Conservation (phyloP, 1,140 invertebrate species). For the Trichomalopsis sarcophagae region DNA sequence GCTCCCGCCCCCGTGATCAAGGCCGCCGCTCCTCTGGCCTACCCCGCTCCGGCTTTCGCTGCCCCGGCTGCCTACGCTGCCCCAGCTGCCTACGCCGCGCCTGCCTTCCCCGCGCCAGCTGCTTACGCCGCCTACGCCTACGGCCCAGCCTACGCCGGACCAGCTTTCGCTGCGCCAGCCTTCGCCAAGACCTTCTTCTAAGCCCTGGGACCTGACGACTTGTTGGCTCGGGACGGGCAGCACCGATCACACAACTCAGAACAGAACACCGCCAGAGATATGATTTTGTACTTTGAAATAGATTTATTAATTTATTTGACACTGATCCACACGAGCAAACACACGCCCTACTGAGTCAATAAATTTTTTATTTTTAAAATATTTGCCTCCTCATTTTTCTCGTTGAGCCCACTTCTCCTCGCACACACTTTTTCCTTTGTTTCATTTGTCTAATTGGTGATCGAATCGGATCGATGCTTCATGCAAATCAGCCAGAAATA, state of each 20-base stretch:
- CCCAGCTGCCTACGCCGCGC: slow-evolving; percentile 37
- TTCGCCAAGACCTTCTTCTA: slow-evolving; percentile 46
- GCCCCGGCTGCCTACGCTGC: slow-evolving; percentile 39
- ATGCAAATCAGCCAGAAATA: background rate
- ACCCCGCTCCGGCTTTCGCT: slow-evolving; percentile 45
- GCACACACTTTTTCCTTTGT: no score
- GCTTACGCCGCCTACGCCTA: slow-evolving; percentile 13
- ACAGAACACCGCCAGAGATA: slow-evolving; percentile 12
- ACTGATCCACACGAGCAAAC: background rate
- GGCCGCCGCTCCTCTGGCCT: slow-evolving; percentile 47
- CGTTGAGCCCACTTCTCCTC: no score
- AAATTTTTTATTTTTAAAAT: slow-evolving; percentile 34
- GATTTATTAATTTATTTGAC: slow-evolving; percentile 46
- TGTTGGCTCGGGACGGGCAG: background rate
- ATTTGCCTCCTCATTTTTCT: background rate
- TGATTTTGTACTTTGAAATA: slow-evolving; percentile 4
- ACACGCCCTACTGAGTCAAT: slow-evolving; percentile 25
- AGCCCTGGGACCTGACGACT: background rate
- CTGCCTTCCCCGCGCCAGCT: slow-evolving; percentile 47
- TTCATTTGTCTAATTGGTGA: no score
- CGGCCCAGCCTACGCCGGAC: slow-evolving; percentile 45
- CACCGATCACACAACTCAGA: no score
- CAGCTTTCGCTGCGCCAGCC: slow-evolving; percentile 36
- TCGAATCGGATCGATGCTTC: background rate
- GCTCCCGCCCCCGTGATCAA: slow-evolving; percentile 42